Base-by-base conservation (phyloP, 1,140 invertebrate species). In the Globodera rostochiensis region DNA sequence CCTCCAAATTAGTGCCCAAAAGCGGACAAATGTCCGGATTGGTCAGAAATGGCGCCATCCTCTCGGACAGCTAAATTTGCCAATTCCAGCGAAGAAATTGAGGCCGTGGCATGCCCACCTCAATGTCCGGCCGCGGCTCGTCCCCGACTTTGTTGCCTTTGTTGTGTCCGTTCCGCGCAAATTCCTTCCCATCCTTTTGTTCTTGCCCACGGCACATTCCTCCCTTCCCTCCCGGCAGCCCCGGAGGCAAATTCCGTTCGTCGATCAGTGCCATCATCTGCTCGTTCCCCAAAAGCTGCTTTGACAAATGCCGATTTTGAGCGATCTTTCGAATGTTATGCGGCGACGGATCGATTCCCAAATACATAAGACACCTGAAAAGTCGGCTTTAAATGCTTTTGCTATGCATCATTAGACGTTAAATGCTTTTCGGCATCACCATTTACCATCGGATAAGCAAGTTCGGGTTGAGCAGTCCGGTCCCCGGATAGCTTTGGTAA, bases 21-120 rank as follows among this genome's bases (percentile, higher is more conserved):
- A 86, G n/a, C 15, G 85, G 85, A 71, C 83, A 87, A 53, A 86
- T 36, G 71, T 86, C 86, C 50, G 85, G 85, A 71, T 85, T 80
- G 8, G 47, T 67, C 6, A 86, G 57, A 78, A 84, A 82, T 64
- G 69, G 49, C 8, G 70, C 75, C 47, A 86, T 66, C 64, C 79
- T 71, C 11, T 73, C 15, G 3, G 84, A 70, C 13, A 85, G 85
- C 85, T 85, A 78, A 84, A 83, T 36, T 4, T 6, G 69, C 25
- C 11, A 71, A 45, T 21, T 49, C 21, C 21, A 70, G 4, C 4
- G 70, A 83, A 13, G 46, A 53, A 46, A 67, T 49, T 45, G 19
- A 53, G 1, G 15, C 67, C 8, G 0, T 45, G n/a, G n/a, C n/a
- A 13, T 53, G 36, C 50, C 60, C 69, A 71, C 69, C 69, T 71